These are phyloP conservation scores for Eristalis arbustorum DNA, from an alignment of 2,888 invertebrate genomes.

Conservation along the genomic window DNA sequence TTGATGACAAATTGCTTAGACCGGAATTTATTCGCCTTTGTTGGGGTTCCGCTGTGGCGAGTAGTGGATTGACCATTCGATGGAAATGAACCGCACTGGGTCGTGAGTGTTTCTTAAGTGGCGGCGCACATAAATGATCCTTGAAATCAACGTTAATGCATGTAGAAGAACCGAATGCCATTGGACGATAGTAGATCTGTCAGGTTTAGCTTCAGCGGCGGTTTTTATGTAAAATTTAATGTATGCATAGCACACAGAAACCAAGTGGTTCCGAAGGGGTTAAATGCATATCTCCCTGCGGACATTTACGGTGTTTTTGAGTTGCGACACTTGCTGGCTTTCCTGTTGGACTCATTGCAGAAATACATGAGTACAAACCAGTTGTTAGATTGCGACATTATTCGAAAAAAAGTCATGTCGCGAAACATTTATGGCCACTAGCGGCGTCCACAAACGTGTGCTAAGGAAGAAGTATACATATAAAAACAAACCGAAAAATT, in stretches of 20 bases:
- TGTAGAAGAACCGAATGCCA: background rate
- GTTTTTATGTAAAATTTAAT: background rate
- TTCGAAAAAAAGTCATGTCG: too few relatives aligned
- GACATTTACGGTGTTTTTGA: too few relatives aligned
- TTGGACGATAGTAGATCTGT: background rate
- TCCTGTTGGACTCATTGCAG: too few relatives aligned
- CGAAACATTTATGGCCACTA: too few relatives aligned
- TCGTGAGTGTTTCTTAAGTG: background rate
- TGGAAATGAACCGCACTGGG: background rate
- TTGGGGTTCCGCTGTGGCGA: background rate
- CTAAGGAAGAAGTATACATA: too few relatives aligned
- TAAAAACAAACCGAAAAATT: too few relatives aligned
- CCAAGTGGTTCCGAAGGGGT: background rate
- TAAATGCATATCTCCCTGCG: background rate
- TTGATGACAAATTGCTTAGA: slow-evolving; percentile 61
- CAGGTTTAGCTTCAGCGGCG: background rate
- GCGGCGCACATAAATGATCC: background rate
- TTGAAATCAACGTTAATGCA: background rate
- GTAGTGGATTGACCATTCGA: background rate
- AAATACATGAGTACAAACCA: too few relatives aligned
- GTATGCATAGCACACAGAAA: background rate
- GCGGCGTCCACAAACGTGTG: too few relatives aligned
- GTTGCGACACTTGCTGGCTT: too few relatives aligned
- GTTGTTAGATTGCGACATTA: too few relatives aligned
- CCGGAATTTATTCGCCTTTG: slow-evolving; percentile 20